Base-by-base conservation (phyloP, 2,888 invertebrate species). In the Drosophila anomalipes region DNA sequence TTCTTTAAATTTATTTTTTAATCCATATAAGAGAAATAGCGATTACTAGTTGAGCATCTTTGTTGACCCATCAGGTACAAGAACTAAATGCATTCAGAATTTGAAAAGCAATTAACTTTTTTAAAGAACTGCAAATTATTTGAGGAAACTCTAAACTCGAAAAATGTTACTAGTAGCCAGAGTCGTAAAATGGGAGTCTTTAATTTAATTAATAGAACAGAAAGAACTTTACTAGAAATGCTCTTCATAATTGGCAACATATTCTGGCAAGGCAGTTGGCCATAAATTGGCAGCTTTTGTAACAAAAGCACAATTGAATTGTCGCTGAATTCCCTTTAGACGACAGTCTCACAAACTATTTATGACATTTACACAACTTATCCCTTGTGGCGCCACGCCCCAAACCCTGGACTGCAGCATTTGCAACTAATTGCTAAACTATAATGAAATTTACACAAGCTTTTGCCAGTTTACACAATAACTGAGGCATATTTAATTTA, bases 401-500 rank as follows among this genome's bases (percentile, higher is more conserved):
- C 26, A 22, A 30, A 32, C 22, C 5, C 30, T 32, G 22, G 16
- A 41, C 37, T n/a, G 39, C 28, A 64, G 49, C 41, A 33, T 49
- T 57, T 59, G 28, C 33, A 84, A 76, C 62, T 77, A 64, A 70
- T 70, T 69, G 61, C 22, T 64, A 73, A 76, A 76, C 70, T 76
- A 57, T 68, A 81, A 77, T 66, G 35, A 71, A 66, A 74, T 82
- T 74, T 76, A 63, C 71, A 77, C 74, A 64, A 74, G 67, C 57
- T 66, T 75, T 63, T 63, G n/a, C 49, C 54, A 60, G 54, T 66
- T 66, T 66, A 49, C 70, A 74, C 74, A 77, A 68, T 51, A 63
- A 58, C 69, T 66, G 67, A 68, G 54, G 66, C 68, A 82, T 74
- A 63, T 84, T 76, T 76, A 76, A 82, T 85, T 82, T 74, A 74